Conservation (phyloP, 2,797 vertebrate species). For the Phalanger gymnotis region DNA sequence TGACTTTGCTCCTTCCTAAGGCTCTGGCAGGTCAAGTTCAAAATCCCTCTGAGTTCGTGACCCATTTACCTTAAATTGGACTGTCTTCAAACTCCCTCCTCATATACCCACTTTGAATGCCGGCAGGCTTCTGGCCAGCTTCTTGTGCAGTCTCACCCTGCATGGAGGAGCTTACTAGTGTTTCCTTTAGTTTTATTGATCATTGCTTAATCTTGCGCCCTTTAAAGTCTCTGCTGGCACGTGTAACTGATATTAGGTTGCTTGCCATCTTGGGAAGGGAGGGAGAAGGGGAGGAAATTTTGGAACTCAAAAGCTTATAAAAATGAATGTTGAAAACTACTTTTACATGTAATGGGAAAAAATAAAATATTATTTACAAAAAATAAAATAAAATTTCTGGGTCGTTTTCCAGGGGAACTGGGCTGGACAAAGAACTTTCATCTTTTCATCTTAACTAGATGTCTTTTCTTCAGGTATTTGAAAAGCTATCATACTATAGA, state of each 20-base stretch:
- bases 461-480: neutral
- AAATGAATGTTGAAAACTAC: neutral
- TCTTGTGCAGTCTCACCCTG: neutral
- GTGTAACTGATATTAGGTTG: neutral
- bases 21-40: too few species aligned
- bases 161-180: neutral
- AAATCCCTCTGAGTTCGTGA: too few species aligned
- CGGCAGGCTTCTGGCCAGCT: neutral
- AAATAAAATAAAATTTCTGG: neutral
- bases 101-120: neutral
- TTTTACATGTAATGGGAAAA: neutral
- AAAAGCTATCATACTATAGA: neutral
- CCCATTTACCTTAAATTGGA: neutral
- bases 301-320: neutral
- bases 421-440: neutral
- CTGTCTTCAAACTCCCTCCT: neutral
- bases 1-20: too few species aligned
- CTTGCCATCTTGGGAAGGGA: neutral
- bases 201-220: neutral
- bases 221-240: neutral
- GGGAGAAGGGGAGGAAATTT: neutral
- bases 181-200: neutral
- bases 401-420: neutral
- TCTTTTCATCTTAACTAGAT: neutral
- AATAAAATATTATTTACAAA: neutral